Evolutionary conservation across 2,888 invertebrate genomes (phyloP).

Genomic region (Zaprionus obscuricornis): DNA sequence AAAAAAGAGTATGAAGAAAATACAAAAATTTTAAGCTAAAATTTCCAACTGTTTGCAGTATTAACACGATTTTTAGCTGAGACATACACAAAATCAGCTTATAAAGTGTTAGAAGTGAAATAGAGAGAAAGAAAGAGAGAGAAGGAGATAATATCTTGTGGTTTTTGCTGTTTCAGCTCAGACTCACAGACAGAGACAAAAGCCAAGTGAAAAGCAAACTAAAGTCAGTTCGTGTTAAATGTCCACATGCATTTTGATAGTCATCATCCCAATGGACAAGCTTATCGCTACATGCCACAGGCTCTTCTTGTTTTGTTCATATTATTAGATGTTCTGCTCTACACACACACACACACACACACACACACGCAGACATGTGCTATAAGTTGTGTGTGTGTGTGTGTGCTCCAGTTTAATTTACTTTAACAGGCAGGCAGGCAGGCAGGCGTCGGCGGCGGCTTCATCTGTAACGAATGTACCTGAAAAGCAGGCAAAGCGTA

Average conservation of each 20-base stretch:
- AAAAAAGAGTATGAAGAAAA: neutral
- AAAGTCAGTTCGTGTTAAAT: no score
- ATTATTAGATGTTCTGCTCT: no score
- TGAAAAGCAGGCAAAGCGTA: slow-evolving; percentile 1
- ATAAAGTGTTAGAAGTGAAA: no score
- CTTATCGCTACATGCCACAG: no score
- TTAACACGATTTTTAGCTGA: slow-evolving; percentile 49
- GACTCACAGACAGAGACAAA: no score
- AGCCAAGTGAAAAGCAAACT: slow-evolving; percentile 1
- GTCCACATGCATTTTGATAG: no score
- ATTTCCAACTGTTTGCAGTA: slow-evolving; percentile 29
- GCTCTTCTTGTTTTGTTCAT: no score
- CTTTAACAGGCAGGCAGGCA: no score
- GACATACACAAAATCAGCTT: neutral
- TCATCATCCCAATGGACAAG: no score
- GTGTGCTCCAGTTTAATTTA: slow-evolving; percentile 49
- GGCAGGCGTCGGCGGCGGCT: neutral
- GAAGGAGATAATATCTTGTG: no score
- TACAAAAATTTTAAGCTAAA: slow-evolving; percentile 1
- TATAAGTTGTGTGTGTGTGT: neutral
- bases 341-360: neutral
- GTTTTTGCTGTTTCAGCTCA: no score
- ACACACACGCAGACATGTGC: slow-evolving; percentile 41
- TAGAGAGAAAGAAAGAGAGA: no score
- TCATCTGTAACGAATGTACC: neutral